Percentiles rank a stretch among this genome's conserved stretches.
These are phyloP conservation scores for Pholis gunnellus DNA, from an alignment of 2,113 vertebrate species.

Conservation along the genomic window DNA sequence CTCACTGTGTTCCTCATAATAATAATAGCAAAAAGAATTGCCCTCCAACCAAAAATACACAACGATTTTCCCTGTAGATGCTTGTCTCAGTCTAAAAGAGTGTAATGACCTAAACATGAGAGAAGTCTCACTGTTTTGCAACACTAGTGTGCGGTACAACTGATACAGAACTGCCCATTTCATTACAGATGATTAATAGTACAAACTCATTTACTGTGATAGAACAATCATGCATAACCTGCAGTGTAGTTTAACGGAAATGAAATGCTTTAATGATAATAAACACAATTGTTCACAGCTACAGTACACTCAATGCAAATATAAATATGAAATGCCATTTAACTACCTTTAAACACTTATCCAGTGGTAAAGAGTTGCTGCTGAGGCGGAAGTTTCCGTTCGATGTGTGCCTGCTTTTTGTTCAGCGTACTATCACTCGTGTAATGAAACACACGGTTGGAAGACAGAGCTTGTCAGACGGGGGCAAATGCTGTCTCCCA, in stretches of 20 bases:
- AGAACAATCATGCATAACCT: neutral
- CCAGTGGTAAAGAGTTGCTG: neutral
- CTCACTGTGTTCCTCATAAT: conserved; percentile 33
- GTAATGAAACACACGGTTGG: conserved; percentile 43
- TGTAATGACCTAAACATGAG: conserved; percentile 2
- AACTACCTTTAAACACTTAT: neutral
- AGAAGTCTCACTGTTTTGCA: neutral
- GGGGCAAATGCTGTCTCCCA: conserved; percentile 39
- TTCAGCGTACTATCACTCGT: conserved; percentile 44
- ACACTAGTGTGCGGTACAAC: neutral
- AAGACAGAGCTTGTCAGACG: conserved; percentile 41
- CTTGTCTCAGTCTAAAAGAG: neutral
- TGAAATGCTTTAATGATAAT: neutral
- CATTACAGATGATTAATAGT: neutral
- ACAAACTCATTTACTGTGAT: neutral
- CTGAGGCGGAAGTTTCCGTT: conserved; percentile 10
- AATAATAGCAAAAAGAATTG: conserved; percentile 51
- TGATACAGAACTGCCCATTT: neutral
- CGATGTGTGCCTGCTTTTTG: conserved; percentile 23
- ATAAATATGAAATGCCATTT: neutral
- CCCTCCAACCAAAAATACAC: neutral
- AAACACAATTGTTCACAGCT: neutral
- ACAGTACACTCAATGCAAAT: neutral
- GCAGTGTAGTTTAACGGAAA: neutral
- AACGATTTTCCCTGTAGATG: neutral